phyloP scores from a whole-genome alignment of 1,140 invertebrate species.

The Drosophila grimshawi region DNA sequence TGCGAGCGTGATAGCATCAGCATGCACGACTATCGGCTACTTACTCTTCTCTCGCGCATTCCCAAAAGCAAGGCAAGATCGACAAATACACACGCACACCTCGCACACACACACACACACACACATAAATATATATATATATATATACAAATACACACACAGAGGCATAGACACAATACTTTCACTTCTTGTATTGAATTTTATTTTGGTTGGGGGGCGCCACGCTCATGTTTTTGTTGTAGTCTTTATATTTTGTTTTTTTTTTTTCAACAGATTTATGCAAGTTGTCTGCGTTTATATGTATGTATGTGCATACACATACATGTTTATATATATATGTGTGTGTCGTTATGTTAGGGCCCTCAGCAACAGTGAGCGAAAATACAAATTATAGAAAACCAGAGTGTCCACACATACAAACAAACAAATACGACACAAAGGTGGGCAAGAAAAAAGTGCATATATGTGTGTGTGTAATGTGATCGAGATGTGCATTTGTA shows the following conservation, averaged over 20 bases:
- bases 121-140: neutral
- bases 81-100: conserved; percentile 36
- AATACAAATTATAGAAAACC: conserved; percentile 48
- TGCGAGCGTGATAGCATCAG: conserved; percentile 71
- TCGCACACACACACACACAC: conserved; percentile 10
- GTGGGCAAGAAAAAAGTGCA: conserved; percentile 29
- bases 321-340: conserved; percentile 17
- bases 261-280: conserved; percentile 63
- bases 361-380: conserved; percentile 63
- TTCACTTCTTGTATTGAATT: conserved; percentile 81
- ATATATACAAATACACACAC: conserved; percentile 27
- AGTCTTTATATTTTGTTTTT: conserved; percentile 56
- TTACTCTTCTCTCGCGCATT: conserved; percentile 45
- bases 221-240: conserved; percentile 57
- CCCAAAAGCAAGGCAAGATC: conserved; percentile 73
- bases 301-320: neutral
- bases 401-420: conserved; percentile 29
- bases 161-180: conserved; percentile 60
- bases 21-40: conserved; percentile 44
- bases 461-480: conserved; percentile 11
- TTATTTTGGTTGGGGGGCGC: conserved; percentile 65
- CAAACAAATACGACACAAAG: conserved; percentile 25
- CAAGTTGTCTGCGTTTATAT: conserved; percentile 47
- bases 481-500: conserved; percentile 30
- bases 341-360: conserved; percentile 35